phyloP scores from a whole-genome alignment of 2,113 vertebrate genomes.

The Cervus canadensis region DNA sequence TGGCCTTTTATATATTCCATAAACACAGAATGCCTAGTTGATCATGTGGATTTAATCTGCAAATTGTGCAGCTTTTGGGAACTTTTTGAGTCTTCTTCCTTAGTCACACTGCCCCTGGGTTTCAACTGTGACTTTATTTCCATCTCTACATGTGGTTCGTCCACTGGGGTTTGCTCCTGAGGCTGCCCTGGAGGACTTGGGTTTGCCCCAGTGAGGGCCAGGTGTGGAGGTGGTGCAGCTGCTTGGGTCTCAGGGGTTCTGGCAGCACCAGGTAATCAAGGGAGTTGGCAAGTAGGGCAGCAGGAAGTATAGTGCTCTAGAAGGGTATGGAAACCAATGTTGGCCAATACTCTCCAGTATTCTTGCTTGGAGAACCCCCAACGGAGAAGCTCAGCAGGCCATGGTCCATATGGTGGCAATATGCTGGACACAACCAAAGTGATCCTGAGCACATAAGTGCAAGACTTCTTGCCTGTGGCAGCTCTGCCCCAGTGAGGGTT shows the following conservation, averaged over 20 bases:
- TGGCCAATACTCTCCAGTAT: background rate
- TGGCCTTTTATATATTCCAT: background rate
- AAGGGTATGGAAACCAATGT: background rate
- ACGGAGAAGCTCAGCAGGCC: background rate
- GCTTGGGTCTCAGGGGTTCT: background rate
- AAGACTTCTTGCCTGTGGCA: background rate
- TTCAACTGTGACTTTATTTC: background rate
- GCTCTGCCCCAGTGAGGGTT: background rate
- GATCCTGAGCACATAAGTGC: rapidly evolving
- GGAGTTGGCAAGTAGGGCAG: background rate
- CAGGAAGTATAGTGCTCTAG: background rate
- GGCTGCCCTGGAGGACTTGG: background rate
- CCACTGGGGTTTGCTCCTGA: background rate
- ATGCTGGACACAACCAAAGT: background rate
- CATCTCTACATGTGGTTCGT: background rate
- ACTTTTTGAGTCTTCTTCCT: background rate
- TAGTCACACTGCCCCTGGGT: background rate
- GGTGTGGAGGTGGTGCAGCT: background rate
- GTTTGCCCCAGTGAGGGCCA: background rate
- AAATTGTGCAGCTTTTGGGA: background rate
- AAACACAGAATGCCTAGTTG: background rate
- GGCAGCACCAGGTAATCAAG: background rate
- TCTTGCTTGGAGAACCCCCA: background rate
- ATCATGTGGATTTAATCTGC: background rate
- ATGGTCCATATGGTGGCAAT: background rate